These are phyloP conservation scores for Trichonephila inaurata DNA, from an alignment of 1,140 invertebrate genomes.

Conservation along the genomic window DNA sequence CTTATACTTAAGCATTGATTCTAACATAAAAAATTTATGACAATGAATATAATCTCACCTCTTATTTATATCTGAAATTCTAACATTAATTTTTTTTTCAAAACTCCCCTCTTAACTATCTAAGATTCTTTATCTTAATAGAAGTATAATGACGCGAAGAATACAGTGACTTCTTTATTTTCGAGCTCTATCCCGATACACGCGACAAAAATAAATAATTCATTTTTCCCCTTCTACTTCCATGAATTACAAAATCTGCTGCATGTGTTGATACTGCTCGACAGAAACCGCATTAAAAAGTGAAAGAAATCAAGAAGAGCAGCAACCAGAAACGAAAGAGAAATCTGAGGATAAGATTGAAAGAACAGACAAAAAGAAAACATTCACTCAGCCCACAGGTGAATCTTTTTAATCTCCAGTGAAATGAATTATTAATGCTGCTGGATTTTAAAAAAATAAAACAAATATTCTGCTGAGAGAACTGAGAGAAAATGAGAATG, in stretches of 20 bases:
- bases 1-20: too few species aligned
- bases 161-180: background rate
- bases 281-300: conserved; percentile 1
- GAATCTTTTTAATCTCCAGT: conserved; percentile 13
- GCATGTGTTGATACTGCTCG: background rate
- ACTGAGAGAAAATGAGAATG: too few species aligned
- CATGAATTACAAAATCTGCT: conserved; percentile 26
- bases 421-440: conserved; percentile 34
- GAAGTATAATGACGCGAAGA: background rate
- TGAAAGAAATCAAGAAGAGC: background rate
- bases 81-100: too few species aligned
- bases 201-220: conserved; percentile 27
- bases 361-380: background rate
- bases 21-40: too few species aligned
- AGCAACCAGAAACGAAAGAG: background rate
- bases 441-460: background rate
- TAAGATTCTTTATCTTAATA: background rate
- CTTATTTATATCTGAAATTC: too few species aligned
- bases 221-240: background rate
- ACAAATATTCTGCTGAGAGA: background rate
- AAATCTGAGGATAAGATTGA: conserved; percentile 36
- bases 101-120: too few species aligned
- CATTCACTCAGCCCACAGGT: background rate
- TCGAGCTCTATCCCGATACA: background rate
- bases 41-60: too few species aligned